Percentiles rank a stretch among this genome's conserved stretches.
phyloP scores from a whole-genome alignment of 2,113 vertebrate species.

The Pelodiscus sinensis region DNA sequence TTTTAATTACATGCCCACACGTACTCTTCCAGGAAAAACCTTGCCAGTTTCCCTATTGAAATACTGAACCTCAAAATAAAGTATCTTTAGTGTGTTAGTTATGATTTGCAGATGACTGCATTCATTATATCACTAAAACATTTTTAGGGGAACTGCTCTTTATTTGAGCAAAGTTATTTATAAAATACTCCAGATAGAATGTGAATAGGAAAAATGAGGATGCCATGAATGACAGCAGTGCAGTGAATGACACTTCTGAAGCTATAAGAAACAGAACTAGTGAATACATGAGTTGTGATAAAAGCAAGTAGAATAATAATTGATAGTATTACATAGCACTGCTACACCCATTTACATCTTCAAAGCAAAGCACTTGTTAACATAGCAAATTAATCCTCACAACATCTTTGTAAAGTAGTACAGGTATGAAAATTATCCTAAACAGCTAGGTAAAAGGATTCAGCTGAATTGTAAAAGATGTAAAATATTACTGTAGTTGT shows the following conservation, averaged over 20 bases:
- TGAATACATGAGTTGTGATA: not conserved
- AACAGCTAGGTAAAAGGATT: too few species aligned
- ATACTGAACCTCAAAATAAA: not conserved
- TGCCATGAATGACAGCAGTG: not conserved
- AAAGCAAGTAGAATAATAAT: not conserved
- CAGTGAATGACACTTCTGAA: not conserved
- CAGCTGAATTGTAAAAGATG: not conserved
- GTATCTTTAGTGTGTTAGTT: not conserved
- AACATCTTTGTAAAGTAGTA: not conserved
- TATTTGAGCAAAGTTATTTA: not conserved
- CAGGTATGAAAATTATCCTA: not conserved
- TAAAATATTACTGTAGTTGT: not conserved
- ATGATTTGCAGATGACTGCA: not conserved
- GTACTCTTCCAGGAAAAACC: not conserved
- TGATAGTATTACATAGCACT: not conserved
- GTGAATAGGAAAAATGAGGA: not conserved
- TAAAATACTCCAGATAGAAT: not conserved
- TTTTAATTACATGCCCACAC: not conserved
- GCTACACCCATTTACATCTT: not conserved
- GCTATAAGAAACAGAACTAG: not conserved
- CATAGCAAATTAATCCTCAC: not conserved
- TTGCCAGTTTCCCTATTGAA: not conserved
- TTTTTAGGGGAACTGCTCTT: not conserved
- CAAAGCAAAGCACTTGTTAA: not conserved
- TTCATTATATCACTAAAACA: not conserved